Percentiles rank a stretch among this genome's conserved stretches.
These are phyloP conservation scores for Nyctereutes procyonoides DNA, from an alignment of 2,113 vertebrate species.

Conservation along the genomic window DNA sequence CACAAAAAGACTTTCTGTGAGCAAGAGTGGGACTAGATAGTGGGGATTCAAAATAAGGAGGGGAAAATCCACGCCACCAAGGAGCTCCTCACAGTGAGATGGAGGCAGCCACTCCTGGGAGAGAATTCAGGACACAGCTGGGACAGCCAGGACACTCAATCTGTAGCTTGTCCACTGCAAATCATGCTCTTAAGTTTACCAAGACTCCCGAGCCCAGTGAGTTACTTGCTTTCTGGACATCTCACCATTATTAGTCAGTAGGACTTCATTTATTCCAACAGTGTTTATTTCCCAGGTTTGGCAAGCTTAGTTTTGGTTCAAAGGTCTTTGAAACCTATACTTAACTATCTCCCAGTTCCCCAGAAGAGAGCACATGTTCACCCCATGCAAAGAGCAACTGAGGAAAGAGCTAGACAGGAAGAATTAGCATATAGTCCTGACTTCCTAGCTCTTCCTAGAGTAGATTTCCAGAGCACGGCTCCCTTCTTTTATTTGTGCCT, in stretches of 20 bases:
- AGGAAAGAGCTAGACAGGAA: neutral
- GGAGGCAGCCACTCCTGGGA: neutral
- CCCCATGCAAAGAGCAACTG: neutral
- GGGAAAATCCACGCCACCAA: neutral
- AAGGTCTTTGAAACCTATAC: neutral
- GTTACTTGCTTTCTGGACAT: neutral
- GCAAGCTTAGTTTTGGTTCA: neutral
- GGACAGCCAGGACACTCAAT: neutral
- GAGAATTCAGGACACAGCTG: neutral
- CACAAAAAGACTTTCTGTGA: neutral
- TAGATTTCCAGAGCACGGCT: neutral
- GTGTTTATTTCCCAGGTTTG: neutral
- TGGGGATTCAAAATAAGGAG: neutral
- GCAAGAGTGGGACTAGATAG: neutral
- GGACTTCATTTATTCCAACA: neutral
- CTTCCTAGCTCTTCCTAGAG: neutral
- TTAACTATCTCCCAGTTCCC: neutral
- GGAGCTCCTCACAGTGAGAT: neutral
- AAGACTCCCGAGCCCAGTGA: neutral
- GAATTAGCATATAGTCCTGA: neutral
- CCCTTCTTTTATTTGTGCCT: neutral
- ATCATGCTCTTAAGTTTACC: neutral
- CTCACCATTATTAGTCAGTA: neutral
- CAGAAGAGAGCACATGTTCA: neutral
- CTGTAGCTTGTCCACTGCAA: neutral